phyloP scores from a whole-genome alignment of 2,888 invertebrate genomes.

The Ryuthela nishihirai region DNA sequence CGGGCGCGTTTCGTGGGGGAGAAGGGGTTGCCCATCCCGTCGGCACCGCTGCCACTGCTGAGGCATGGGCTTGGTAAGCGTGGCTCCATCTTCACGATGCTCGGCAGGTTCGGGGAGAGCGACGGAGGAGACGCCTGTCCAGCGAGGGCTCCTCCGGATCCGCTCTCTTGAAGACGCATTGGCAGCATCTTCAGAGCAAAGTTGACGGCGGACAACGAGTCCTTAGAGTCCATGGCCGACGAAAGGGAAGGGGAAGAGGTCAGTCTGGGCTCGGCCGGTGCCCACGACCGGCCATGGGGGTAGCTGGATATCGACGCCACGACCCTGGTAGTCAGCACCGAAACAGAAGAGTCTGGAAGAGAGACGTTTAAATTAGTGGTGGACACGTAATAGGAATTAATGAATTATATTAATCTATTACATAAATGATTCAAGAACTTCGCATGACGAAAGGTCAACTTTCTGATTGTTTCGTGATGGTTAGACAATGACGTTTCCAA shows the following conservation, averaged over 20 bases:
- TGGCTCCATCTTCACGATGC: constrained; percentile 40
- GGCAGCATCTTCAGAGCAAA: constrained; percentile 18
- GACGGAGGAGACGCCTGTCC: constrained; percentile 35
- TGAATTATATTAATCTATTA: no score
- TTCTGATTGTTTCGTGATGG: no score
- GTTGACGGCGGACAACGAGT: neutral
- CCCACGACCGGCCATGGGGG: constrained; percentile 6
- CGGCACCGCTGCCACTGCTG: neutral
- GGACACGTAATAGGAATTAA: no score
- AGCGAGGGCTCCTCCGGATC: constrained; percentile 24
- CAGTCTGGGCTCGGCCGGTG: neutral
- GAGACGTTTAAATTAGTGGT: no score
- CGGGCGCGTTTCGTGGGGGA: constrained; percentile 28
- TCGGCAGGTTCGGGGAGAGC: constrained; percentile 36
- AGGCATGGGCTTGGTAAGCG: constrained; percentile 34
- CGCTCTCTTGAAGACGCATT: neutral
- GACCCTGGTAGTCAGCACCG: no score
- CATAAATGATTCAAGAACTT: no score
- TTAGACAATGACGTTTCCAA: no score
- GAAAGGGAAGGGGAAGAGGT: no score
- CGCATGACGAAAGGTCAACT: no score
- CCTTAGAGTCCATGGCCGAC: no score
- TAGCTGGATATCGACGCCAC: constrained; percentile 8
- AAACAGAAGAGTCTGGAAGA: no score
- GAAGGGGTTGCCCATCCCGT: constrained; percentile 3